Evolutionary conservation across 2,888 invertebrate species (phyloP).

Genomic region (Phyto melanocephala): DNA sequence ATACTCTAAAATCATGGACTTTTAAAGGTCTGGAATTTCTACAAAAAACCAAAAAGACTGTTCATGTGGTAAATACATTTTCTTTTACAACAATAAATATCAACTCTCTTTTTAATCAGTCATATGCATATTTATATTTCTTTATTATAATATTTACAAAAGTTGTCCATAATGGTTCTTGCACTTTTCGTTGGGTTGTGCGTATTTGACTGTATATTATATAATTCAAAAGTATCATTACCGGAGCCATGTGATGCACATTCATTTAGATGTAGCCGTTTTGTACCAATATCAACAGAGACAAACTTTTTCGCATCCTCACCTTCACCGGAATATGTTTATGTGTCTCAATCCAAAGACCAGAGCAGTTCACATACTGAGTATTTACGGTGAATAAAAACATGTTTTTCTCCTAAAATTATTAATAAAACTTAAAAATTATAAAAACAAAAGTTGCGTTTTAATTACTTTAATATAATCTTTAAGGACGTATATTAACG

Average conservation of each 20-base stretch:
- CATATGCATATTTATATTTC: conserved; percentile 24
- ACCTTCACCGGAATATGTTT: background rate
- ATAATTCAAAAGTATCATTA: conserved; percentile 34
- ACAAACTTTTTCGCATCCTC: background rate
- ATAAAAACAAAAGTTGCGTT: conserved; percentile 12
- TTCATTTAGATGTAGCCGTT: background rate
- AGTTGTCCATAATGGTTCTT: conserved; percentile 26
- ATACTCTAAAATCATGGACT: conserved; percentile 8
- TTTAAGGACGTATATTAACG: background rate
- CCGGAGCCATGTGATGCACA: conserved; percentile 5
- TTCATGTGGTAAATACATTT: conserved; percentile 36
- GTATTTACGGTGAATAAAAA: background rate
- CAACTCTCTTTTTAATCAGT: conserved; percentile 1
- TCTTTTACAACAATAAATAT: conserved; percentile 21
- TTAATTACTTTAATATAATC: conserved; percentile 36
- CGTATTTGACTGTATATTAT: conserved; percentile 4
- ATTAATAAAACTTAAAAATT: conserved; percentile 14
- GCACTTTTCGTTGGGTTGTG: conserved; percentile 28
- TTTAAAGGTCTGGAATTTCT: conserved; percentile 24
- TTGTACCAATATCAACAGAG: conserved; percentile 5
- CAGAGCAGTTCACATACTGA: conserved; percentile 15
- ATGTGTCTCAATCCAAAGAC: background rate
- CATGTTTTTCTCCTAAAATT: conserved; percentile 11
- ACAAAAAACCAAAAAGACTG: conserved; percentile 7
- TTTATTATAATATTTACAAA: conserved; percentile 43